Evolutionary conservation across 2,888 invertebrate genomes (phyloP).

Genomic region (Drosophila melanosoma): DNA sequence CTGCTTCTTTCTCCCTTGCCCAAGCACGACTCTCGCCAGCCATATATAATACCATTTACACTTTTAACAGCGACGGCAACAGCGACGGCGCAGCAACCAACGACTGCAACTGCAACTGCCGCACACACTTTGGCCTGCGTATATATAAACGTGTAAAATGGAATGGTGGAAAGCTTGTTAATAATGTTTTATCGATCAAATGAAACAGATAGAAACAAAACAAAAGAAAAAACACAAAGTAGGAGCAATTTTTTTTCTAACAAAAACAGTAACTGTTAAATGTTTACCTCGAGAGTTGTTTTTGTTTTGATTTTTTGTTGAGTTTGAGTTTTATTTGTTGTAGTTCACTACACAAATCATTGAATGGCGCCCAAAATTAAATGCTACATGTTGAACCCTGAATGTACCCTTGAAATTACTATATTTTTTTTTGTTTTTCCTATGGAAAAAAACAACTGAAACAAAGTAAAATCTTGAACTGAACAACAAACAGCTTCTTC

Average conservation of each 20-base stretch:
- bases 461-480: conserved; percentile 16
- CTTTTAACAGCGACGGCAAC: conserved; percentile 48
- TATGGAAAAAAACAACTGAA: conserved; percentile 29
- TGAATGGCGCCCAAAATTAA: conserved; percentile 50
- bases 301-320: conserved; percentile 30
- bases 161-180: conserved; percentile 77
- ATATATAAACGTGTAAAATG: conserved; percentile 77
- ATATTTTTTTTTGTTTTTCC: conserved; percentile 1
- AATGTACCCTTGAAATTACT: conserved; percentile 22
- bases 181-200: conserved; percentile 59
- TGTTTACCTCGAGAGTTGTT: conserved; percentile 12
- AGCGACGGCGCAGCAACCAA: conserved; percentile 34
- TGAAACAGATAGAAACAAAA: conserved; percentile 53
- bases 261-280: conserved; percentile 3
- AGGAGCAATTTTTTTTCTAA: conserved; percentile 2
- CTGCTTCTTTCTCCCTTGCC: conserved; percentile 51
- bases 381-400: conserved; percentile 50
- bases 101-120: conserved; percentile 70
- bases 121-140: conserved; percentile 80
- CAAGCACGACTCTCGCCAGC: conserved; percentile 57
- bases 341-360: conserved; percentile 52
- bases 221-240: conserved; percentile 17
- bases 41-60: conserved; percentile 57
- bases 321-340: conserved; percentile 54
- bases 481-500: conserved; percentile 4